Percentiles rank a stretch among this genome's conserved stretches.
These are phyloP conservation scores for Epirrhoe tristata DNA, from an alignment of 2,888 invertebrate genomes.

Conservation along the genomic window DNA sequence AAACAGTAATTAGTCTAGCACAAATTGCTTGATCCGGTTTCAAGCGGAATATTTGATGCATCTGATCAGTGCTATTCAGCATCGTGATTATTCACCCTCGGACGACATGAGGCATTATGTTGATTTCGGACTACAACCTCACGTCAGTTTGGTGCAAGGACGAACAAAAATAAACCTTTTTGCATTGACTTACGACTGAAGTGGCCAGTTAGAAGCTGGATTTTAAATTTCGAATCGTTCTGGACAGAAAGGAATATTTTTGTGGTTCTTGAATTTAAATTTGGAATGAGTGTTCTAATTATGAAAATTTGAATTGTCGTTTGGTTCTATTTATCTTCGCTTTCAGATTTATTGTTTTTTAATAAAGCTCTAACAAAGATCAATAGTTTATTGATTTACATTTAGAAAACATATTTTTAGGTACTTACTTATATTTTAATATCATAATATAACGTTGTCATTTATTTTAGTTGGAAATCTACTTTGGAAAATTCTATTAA, in stretches of 20 bases:
- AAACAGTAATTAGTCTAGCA: constrained; percentile 27
- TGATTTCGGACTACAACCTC: constrained; percentile 10
- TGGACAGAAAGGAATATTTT: neutral
- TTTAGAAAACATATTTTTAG: neutral
- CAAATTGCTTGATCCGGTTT: constrained; percentile 35
- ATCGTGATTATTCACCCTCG: constrained; percentile 42
- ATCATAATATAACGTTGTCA: too few species aligned
- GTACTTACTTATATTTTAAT: too few species aligned
- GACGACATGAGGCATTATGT: constrained; percentile 31
- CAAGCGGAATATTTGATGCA: constrained; percentile 43
- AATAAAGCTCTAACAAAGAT: neutral
- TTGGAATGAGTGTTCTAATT: neutral
- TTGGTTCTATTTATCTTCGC: neutral
- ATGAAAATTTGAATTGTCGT: neutral
- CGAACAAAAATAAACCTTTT: constrained; percentile 7
- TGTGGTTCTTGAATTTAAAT: neutral
- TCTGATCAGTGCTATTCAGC: constrained; percentile 43
- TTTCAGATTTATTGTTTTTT: neutral
- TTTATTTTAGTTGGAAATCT: too few species aligned
- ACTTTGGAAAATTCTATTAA: too few species aligned
- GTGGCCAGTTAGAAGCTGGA: neutral
- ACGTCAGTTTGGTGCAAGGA: neutral
- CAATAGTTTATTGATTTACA: neutral
- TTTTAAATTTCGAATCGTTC: neutral
- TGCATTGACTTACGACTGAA: neutral